phyloP scores from a whole-genome alignment of 1,140 invertebrate species.

The Phymorhynchus buccinoides region DNA sequence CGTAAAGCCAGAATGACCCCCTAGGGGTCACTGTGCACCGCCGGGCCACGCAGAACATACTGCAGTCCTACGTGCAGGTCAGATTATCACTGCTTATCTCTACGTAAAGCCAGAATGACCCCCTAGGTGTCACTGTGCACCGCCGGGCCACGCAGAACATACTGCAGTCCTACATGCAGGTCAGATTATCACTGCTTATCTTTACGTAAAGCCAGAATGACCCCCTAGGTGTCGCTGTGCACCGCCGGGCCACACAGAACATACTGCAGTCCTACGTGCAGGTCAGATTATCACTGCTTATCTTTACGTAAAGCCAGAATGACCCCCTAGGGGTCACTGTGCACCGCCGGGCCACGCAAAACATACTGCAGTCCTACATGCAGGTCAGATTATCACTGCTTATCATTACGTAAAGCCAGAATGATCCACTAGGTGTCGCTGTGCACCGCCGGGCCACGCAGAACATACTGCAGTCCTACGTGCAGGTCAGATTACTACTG shows the following conservation, averaged over 20 bases:
- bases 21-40: neutral
- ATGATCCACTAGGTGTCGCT: neutral
- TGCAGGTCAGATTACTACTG: too few relatives aligned
- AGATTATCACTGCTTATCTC: too few relatives aligned
- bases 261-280: slow-evolving; percentile 55
- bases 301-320: too few relatives aligned
- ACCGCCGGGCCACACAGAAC: slow-evolving; percentile 34
- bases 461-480: slow-evolving; percentile 54
- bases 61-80: slow-evolving; percentile 54
- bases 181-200: too few relatives aligned
- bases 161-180: slow-evolving; percentile 54
- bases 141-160: slow-evolving; percentile 37
- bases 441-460: slow-evolving; percentile 23
- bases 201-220: too few relatives aligned
- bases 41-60: slow-evolving; percentile 38
- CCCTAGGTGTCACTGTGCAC: neutral
- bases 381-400: too few relatives aligned
- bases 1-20: neutral
- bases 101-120: slow-evolving; percentile 6
- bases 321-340: neutral
- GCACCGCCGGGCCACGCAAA: slow-evolving; percentile 28
- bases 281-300: too few relatives aligned
- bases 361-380: slow-evolving; percentile 55
- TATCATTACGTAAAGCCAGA: too few relatives aligned
- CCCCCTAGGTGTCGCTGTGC: neutral